Evolutionary conservation across 2,888 invertebrate species (phyloP).

Genomic region (Achlya flavicornis): DNA sequence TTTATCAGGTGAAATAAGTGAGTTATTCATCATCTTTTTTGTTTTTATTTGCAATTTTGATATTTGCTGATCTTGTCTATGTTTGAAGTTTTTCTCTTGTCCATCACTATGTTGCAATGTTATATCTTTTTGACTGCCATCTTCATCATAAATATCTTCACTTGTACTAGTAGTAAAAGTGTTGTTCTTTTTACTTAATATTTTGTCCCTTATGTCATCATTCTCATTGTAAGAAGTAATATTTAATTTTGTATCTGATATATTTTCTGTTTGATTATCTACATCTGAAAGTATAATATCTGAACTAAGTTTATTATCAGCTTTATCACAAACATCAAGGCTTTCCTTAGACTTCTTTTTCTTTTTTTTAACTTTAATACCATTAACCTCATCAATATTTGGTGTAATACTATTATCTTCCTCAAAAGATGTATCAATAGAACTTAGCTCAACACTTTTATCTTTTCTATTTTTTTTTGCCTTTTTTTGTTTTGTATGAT

Average conservation of each 20-base stretch:
- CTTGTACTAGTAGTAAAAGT: background rate
- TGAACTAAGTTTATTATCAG: conserved; percentile 31
- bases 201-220: background rate
- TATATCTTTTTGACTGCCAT: background rate
- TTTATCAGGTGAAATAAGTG: conserved; percentile 8
- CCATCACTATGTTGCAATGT: background rate
- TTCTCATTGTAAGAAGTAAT: background rate
- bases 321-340: conserved; percentile 23
- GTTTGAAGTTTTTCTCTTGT: background rate
- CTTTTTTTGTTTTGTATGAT: conserved; percentile 14
- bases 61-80: background rate
- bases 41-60: background rate
- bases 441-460: conserved; percentile 22
- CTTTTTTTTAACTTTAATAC: conserved; percentile 36
- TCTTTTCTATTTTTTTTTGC: conserved; percentile 22
- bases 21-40: background rate
- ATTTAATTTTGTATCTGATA: conserved; percentile 2
- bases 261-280: conserved; percentile 18
- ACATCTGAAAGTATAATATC: conserved; percentile 32
- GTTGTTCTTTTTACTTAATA: background rate
- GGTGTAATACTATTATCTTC: conserved; percentile 4
- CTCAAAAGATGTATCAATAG: conserved; percentile 7
- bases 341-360: conserved; percentile 40
- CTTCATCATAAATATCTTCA: background rate
- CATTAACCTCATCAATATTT: conserved; percentile 20